phyloP scores from a whole-genome alignment of 1,140 invertebrate species.

The Cataglyphis hispanica region DNA sequence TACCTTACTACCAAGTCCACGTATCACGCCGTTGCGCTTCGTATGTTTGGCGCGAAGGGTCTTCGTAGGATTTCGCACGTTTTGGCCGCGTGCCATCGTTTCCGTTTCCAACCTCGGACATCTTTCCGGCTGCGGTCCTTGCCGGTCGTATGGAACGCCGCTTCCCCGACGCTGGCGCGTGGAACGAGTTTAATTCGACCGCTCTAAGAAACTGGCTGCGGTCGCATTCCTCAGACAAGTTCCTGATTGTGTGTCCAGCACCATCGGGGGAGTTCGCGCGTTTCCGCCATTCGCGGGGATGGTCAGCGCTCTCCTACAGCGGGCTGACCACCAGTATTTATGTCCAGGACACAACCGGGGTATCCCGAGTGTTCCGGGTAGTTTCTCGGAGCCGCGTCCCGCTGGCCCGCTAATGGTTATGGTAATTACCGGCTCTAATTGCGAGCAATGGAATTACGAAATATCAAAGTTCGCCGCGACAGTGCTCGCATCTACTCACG shows the following conservation, averaged over 20 bases:
- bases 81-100: constrained; percentile 73
- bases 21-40: constrained; percentile 15
- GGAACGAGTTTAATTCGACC: constrained; percentile 82
- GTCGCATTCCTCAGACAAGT: constrained; percentile 82
- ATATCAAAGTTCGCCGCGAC: constrained; percentile 84
- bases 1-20: background rate
- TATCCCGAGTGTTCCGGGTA: constrained; percentile 76
- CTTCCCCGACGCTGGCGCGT: constrained; percentile 60
- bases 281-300: constrained; percentile 60
- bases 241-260: constrained; percentile 81
- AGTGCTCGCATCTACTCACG: constrained; percentile 65
- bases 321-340: constrained; percentile 81
- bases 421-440: constrained; percentile 86
- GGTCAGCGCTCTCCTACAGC: constrained; percentile 66
- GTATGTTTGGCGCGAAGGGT: constrained; percentile 12
- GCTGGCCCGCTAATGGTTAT: constrained; percentile 85
- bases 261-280: constrained; percentile 70
- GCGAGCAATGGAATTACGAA: constrained; percentile 86
- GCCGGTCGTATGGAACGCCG: constrained; percentile 55
- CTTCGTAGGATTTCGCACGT: background rate
- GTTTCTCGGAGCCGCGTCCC: constrained; percentile 72
- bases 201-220: constrained; percentile 81
- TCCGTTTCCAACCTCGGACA: constrained; percentile 62
- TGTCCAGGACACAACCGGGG: constrained; percentile 78
- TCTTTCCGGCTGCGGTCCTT: constrained; percentile 67